Evolutionary conservation across 2,888 invertebrate species (phyloP), one percentile per base, ranked within the genome.

Genomic region (Listrodromus nycthemerus): DNA sequence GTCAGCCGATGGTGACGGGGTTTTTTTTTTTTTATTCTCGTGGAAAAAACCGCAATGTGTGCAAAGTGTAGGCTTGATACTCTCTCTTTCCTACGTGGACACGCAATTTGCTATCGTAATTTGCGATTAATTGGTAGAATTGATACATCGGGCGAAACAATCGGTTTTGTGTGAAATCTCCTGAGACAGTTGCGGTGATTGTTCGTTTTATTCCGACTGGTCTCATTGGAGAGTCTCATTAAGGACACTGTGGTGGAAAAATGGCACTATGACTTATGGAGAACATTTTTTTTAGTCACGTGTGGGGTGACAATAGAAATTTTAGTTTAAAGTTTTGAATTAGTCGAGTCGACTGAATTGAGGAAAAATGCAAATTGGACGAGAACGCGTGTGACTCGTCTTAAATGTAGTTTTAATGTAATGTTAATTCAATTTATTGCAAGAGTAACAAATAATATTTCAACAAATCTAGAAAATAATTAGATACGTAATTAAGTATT

Each of bases 21-120:
- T 85, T 87, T 85, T 82, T 82, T 84, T 73, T 83, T 87, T 85
- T 82, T 82, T 84, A 70, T 83, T 87, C 82, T 82, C 82, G 84
- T 13, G 69, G 78, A 79, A 82, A 83, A 83, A 82, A 67, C 79
- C 79, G 48, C 67, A 19, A 67, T 24, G 13, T n/a, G 6, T 1
- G 13, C 61, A 16, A 13, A 1, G 21, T 37, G 21, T 24, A 27
- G 37, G 75, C 37, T 58, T 50, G 58, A 52, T 66, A 75, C 75
- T 79, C 63, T 80, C 37, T 70, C 30, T 37, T n/a, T 24, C 33
- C 27, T 52, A 75, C 65, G 61, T 74, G 45, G 33, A 19, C 61
- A 7, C 55, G 67, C 63, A 10, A 37, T 37, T 37, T 65, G 61
- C 3, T 4, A 50, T 74, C 71, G 75, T 41, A 50, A 75, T 79